Base-by-base conservation (phyloP, 2,113 vertebrate species). In the Falco punctatus region DNA sequence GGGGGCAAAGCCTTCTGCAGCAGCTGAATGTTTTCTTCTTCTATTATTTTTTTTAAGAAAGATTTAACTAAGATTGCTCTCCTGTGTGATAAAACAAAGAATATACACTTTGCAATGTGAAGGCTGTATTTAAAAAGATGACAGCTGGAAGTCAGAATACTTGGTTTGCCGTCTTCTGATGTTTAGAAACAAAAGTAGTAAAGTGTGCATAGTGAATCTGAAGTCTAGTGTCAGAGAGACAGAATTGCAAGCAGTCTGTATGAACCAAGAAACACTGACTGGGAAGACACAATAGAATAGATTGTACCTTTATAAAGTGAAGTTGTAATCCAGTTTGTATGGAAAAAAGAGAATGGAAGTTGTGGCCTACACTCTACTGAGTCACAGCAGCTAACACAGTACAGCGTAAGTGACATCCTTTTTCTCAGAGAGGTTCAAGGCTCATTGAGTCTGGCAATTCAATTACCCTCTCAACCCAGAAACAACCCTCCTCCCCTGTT, bases 381-480 rank as follows among this genome's bases (percentile, higher is more conserved):
- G 81, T 90, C 94, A 90, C 83, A 95, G 94, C 81, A 87, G 85
- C 83, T 81, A 92, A 93, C 95, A 98, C 92, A 97, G 93, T 96
- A 72, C 70, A 89, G 88, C 20, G 1, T 69, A 94, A 97, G 90
- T 54, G 94, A 97, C 96, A 97, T 85, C 93, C 59, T 97, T 97
- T 88, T 97, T 88, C 88, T 95, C 93, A 88, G 92, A 96, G 96
- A 96, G 78, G 62, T 61, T 35, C 94, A 93, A 94, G 97, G 94
- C 93, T 98, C 97, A 95, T 79, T 93, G 96, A 97, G 69, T 70
- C 93, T 93, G 88, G 95, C 57, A 83, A 98, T 97, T 98, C 98
- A 98, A 98, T 98, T 98, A 98, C 97, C 95, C 97, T 98, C 91
- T 97, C 96, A 95, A 95, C 81, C 95, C 94, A 95, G 80, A 81